Evolutionary conservation across 2,888 invertebrate species (phyloP).

Genomic region (Salpingus planirostris): DNA sequence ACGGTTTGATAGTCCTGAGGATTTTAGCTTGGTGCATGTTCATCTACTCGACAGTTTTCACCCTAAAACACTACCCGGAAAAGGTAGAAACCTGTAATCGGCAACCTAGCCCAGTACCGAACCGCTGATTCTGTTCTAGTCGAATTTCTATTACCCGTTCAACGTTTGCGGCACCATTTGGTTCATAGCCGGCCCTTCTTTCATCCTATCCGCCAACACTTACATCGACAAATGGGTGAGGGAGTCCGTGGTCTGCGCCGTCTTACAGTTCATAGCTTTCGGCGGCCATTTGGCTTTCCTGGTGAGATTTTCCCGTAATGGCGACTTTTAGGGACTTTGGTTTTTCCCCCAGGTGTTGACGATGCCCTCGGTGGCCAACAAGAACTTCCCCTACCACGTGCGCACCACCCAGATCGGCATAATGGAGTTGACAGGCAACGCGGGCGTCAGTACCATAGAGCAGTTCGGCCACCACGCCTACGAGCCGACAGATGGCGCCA

Average conservation of each 20-base stretch:
- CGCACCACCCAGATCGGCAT: constrained; percentile 73
- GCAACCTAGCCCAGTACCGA: not conserved
- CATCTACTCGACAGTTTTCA: constrained; percentile 56
- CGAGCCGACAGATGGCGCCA: constrained; percentile 44
- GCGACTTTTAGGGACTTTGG: not conserved
- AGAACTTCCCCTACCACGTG: constrained; percentile 86
- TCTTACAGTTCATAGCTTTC: constrained; percentile 52
- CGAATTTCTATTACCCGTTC: constrained; percentile 74
- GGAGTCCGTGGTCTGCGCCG: constrained; percentile 62
- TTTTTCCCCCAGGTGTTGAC: constrained; percentile 56
- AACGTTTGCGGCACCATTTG: constrained; percentile 74
- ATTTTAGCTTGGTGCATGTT: constrained; percentile 79
- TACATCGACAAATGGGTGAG: constrained; percentile 74
- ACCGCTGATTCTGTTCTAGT: constrained; percentile 38
- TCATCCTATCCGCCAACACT: constrained; percentile 68
- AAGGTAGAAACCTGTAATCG: constrained; percentile 47
- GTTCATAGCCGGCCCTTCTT: constrained; percentile 77
- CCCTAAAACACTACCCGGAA: constrained; percentile 73
- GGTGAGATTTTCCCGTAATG: constrained; percentile 39
- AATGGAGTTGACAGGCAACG: constrained; percentile 50
- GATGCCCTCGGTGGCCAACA: constrained; percentile 76
- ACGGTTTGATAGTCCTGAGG: constrained; percentile 66
- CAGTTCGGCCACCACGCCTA: constrained; percentile 57
- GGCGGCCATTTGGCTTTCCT: constrained; percentile 58
- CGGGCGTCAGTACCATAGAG: constrained; percentile 46